Evolutionary conservation across 2,888 invertebrate genomes (phyloP).

Genomic region (Dryocosmus kuriphilus): DNA sequence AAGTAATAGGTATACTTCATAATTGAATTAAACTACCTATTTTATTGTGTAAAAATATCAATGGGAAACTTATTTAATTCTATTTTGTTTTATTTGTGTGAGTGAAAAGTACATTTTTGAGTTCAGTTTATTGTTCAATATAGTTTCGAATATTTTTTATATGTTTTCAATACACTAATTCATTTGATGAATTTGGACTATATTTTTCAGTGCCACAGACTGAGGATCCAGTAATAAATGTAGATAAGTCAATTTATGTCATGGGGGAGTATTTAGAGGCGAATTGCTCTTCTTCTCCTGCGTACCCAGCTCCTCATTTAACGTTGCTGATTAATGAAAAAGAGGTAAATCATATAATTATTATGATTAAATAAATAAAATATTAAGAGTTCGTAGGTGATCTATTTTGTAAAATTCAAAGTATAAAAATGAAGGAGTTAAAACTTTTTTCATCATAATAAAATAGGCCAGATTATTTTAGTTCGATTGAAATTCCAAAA

Average conservation of each 20-base stretch:
- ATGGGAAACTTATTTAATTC: neutral
- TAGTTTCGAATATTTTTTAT: neutral
- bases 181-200: neutral
- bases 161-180: neutral
- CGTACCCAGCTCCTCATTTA: constrained; percentile 86
- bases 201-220: constrained; percentile 81
- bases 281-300: constrained; percentile 86
- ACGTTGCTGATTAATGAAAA: constrained; percentile 88
- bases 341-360: constrained; percentile 79
- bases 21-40: neutral
- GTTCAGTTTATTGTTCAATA: neutral
- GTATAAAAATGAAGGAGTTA: too few relatives aligned
- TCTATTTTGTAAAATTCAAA: too few relatives aligned
- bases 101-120: neutral
- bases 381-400: too few relatives aligned
- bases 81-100: neutral
- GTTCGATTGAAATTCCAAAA: neutral
- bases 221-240: constrained; percentile 85
- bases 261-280: constrained; percentile 85
- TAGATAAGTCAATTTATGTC: constrained; percentile 83
- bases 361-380: neutral
- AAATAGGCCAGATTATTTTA: neutral
- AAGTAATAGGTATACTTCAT: constrained; percentile 86
- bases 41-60: neutral
- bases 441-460: too few relatives aligned